Conservation (phyloP, 2,113 vertebrate genomes). For the Emydura subglobosa region DNA sequence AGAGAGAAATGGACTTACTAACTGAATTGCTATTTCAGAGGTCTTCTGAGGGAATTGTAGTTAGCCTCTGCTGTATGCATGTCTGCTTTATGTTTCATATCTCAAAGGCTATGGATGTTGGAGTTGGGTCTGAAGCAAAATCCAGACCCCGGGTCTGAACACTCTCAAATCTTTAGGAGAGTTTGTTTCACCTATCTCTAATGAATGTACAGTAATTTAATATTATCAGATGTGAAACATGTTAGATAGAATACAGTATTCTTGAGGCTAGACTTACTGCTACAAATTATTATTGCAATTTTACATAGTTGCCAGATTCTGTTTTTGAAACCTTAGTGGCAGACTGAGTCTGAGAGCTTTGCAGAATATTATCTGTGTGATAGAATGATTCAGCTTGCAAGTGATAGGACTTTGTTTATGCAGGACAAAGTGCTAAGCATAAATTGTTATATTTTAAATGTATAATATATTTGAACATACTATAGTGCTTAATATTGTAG, state of each 20-base stretch:
- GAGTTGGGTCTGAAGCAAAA: neutral
- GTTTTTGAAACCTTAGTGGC: neutral
- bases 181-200: conserved; percentile 15
- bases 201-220: neutral
- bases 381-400: neutral
- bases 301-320: neutral
- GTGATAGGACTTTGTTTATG: neutral
- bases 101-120: neutral
- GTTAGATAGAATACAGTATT: neutral
- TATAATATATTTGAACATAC: neutral
- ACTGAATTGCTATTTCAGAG: neutral
- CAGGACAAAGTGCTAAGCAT: neutral
- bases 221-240: neutral
- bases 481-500: neutral
- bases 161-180: neutral
- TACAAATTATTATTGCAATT: neutral
- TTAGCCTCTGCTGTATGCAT: neutral
- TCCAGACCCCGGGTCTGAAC: neutral
- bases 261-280: neutral
- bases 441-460: neutral
- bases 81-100: neutral
- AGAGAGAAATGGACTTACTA: neutral
- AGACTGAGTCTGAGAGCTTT: neutral
- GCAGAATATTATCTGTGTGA: neutral
- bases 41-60: neutral